phyloP scores from a whole-genome alignment of 1,140 invertebrate species.

The Contarinia nasturtii region DNA sequence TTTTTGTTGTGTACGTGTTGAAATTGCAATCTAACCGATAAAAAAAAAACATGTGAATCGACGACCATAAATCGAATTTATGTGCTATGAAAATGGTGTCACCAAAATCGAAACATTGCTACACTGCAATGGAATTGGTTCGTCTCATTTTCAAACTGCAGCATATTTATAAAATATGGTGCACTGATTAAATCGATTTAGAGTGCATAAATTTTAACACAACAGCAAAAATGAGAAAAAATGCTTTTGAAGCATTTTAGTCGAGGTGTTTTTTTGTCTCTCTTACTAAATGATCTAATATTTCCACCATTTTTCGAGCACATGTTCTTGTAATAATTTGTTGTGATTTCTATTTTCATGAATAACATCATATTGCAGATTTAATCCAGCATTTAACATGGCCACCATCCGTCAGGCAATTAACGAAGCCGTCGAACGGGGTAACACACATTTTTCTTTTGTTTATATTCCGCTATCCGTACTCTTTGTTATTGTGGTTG shows the following conservation, averaged over 20 bases:
- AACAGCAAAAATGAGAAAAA: too few relatives aligned
- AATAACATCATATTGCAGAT: conserved; percentile 34
- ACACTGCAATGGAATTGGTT: background rate
- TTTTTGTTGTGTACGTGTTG: background rate
- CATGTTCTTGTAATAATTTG: background rate
- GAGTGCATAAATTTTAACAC: too few relatives aligned
- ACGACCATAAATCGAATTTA: background rate
- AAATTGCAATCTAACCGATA: background rate
- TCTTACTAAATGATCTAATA: too few relatives aligned
- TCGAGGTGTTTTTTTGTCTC: too few relatives aligned
- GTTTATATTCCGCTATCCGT: background rate
- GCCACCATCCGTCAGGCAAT: conserved; percentile 82
- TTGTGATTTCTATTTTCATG: background rate
- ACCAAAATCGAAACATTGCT: background rate
- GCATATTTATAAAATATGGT: background rate
- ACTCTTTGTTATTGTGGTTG: conserved; percentile 1
- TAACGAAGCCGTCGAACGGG: conserved; percentile 81
- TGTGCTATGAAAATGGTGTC: background rate
- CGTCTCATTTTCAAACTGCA: background rate
- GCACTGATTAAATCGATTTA: too few relatives aligned
- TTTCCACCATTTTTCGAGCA: background rate
- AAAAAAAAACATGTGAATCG: background rate
- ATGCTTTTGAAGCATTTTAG: too few relatives aligned
- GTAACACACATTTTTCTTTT: conserved; percentile 27
- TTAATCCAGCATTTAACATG: conserved; percentile 78